Percentiles rank a stretch among this genome's conserved stretches.
Evolutionary conservation across 1,140 invertebrate genomes (phyloP).

Genomic region (Drosophila erecta): DNA sequence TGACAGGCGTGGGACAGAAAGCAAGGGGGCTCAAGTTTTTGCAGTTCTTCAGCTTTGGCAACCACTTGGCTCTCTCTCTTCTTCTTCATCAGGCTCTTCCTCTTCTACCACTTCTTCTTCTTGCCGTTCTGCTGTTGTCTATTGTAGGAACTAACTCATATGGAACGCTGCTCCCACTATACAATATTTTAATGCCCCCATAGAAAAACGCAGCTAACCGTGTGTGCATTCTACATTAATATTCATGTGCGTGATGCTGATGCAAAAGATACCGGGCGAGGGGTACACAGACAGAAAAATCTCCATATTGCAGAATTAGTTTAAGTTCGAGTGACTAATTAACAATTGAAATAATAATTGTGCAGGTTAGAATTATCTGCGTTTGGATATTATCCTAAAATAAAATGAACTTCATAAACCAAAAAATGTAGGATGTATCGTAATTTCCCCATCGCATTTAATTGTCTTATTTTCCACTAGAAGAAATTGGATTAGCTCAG

Average conservation of each 20-base stretch:
- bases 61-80: constrained; percentile 9
- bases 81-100: constrained; percentile 5
- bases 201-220: constrained; percentile 80
- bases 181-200: constrained; percentile 71
- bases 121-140: constrained; percentile 22
- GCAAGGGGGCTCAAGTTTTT: constrained; percentile 11
- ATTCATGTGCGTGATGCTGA: constrained; percentile 70
- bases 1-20: constrained; percentile 56
- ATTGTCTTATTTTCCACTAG: too few species aligned
- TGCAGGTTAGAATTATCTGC: too few species aligned
- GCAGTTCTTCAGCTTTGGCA: constrained; percentile 15
- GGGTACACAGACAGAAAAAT: neutral
- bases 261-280: constrained; percentile 27
- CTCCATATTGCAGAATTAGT: too few species aligned
- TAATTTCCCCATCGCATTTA: too few species aligned
- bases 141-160: constrained; percentile 78
- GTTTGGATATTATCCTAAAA: too few species aligned
- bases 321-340: too few species aligned
- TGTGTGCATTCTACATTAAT: constrained; percentile 81
- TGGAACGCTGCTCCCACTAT: constrained; percentile 78
- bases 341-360: too few species aligned
- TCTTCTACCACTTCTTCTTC: neutral
- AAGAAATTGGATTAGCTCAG: neutral
- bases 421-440: too few species aligned
- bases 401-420: too few species aligned